Percentiles rank a stretch among this genome's conserved stretches.
Conservation (phyloP, 2,797 vertebrate genomes). For the Molossus alvarezi region DNA sequence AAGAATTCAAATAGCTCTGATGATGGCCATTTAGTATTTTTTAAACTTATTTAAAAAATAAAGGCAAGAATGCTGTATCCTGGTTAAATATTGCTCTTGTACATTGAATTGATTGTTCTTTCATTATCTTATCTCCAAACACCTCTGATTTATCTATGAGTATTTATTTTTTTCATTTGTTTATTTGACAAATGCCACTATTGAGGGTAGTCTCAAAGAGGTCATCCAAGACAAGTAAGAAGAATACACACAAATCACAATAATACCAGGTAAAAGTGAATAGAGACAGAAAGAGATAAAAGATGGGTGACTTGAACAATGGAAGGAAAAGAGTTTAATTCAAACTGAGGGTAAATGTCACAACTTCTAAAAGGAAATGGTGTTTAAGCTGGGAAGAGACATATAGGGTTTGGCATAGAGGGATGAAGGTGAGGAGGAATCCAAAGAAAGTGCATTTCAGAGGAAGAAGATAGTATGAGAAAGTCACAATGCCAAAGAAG, state of each 20-base stretch:
- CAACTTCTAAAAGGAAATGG: background rate
- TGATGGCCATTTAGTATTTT: conserved; percentile 14
- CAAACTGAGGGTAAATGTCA: background rate
- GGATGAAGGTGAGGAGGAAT: background rate
- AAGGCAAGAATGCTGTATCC: background rate
- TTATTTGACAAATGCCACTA: background rate
- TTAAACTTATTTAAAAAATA: conserved; percentile 39
- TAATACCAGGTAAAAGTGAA: background rate
- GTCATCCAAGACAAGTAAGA: background rate
- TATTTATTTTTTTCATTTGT: background rate
- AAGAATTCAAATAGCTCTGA: conserved; percentile 57
- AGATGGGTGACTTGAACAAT: background rate
- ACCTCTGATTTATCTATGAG: background rate
- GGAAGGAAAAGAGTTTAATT: background rate
- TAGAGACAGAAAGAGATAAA: background rate
- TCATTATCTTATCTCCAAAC: conserved; percentile 49
- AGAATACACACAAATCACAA: background rate
- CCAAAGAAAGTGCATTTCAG: background rate
- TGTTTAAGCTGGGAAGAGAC: background rate
- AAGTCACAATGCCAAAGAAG: background rate
- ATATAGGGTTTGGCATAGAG: background rate
- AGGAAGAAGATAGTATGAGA: background rate
- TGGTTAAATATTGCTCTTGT: conserved; percentile 35
- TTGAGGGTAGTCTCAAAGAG: background rate
- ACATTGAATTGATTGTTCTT: background rate